Evolutionary conservation across 2,113 vertebrate species (phyloP), one percentile per base, ranked within the genome.

Genomic region (Callaeas wilsoni): DNA sequence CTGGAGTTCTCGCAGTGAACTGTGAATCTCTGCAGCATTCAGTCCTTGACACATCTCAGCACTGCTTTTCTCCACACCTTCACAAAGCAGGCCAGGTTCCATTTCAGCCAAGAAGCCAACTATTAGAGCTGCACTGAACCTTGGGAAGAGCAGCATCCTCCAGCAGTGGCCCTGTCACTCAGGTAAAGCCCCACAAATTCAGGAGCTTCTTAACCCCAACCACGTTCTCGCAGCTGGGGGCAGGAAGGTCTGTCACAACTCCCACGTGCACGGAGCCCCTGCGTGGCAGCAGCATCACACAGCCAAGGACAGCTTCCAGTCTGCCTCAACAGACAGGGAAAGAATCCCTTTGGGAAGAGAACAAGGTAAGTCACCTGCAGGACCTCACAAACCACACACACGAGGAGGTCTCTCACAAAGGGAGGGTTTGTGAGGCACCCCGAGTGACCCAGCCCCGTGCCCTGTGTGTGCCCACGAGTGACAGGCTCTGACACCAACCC

Each of bases 381-480:
- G 32, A 7, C 5, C 27, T 7, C 56, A 62, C 49, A 13, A 57
- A 76, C 16, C 59, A 42, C 0, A 0, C 7, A 4, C 14, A 3
- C 0, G 0, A 52, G 9, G 35, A 68, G 53, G 41, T 6, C 70
- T 39, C 35, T 14, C 25, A 5, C 32, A 63, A 7, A 46, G 47
- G 1, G 0, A n/a, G 39, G 19, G 33, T 16, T 6, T 46, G 49
- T 21, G 65, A 57, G 21, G 6, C 44, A 23, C 6, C 33, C 60
- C 14, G 4, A 26, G 63, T 4, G 56, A 18, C 56, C 37, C n/a
- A 47, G n/a, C 0, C 10, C 49, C 22, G 15, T 1, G 7, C 19
- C 39, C 64, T 25, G 35, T 10, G 19, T 13, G 44, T 17, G 42
- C 0, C 11, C 26, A 25, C 12, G 5, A 63, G 87, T 4, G 52